Conservation (phyloP, 2,888 invertebrate genomes). For the Celastrina argiolus region DNA sequence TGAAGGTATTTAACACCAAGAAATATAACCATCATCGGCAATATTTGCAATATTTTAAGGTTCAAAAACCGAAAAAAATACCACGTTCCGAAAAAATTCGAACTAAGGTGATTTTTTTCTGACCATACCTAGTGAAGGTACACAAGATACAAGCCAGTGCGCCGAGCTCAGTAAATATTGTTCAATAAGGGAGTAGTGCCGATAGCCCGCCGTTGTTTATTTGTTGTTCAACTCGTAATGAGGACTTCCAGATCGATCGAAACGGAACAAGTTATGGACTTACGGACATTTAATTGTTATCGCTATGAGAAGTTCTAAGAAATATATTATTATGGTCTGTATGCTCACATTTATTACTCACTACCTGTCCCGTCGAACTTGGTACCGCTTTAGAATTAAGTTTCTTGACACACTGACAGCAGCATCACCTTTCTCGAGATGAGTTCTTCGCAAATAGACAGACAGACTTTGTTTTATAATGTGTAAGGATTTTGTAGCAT, state of each 20-base stretch:
- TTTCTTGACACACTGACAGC: no score
- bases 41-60: no score
- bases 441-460: no score
- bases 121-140: neutral
- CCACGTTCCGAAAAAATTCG: neutral
- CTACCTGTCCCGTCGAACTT: no score
- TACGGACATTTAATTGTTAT: neutral
- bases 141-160: conserved; percentile 20
- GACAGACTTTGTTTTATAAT: no score
- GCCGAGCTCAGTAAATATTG: conserved; percentile 44
- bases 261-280: conserved; percentile 34
- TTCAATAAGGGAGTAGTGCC: conserved; percentile 51
- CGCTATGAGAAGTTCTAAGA: neutral
- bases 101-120: neutral
- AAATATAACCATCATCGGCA: no score
- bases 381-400: no score
- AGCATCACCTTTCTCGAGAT: no score
- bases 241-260: conserved; percentile 42
- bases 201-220: conserved; percentile 51
- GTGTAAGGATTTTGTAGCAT: no score
- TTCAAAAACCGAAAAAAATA: neutral
- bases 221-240: conserved; percentile 60
- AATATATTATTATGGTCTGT: neutral
- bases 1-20: no score
- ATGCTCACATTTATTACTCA: no score